Base-by-base conservation (phyloP, 2,113 vertebrate species). In the Pygathrix nemaeus region DNA sequence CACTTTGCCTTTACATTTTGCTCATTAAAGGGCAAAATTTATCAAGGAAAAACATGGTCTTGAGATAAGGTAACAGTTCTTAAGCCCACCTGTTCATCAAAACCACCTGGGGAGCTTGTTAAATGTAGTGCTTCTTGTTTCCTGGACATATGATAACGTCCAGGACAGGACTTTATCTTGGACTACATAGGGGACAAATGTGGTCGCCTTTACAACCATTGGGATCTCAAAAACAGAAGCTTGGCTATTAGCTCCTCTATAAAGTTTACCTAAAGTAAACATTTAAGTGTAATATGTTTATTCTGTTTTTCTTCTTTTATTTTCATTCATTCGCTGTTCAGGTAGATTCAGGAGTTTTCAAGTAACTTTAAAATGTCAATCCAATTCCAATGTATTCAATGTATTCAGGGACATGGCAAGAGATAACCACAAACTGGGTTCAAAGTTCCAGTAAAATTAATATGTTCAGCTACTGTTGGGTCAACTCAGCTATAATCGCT, bases 401-500 rank as follows among this genome's bases (percentile, higher is more conserved):
- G 61, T 64, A 64, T 92, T 96, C 66, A 88, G 25, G 55, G 40
- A 80, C 70, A 70, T 1, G 21, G n/a, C 72, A 94, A 88, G 40
- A 94, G 84, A 97, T 80, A 97, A 92, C 8, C 50, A 97, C 76
- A 96, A 92, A 45, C 0, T 85, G 80, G 48, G 95, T 90, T 92
- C 88, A 97, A 97, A 97, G 92, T 91, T 88, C 96, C n/a, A 72
- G 38, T 61, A 90, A 92, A 80, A 92, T 64, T 50, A 95, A 38
- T 93, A 79, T 27, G 68, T 38, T 70, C 82, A n/a, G 30, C 83
- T 95, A 50, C 66, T 95, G 5, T 8, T 76, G 12, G 35, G 61
- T 91, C 76, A 75, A 45, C 82, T 94, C 81, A 89, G 91, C 61
- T 86, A 88, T 32, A 66, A 32, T 57, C 35, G 64, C 55, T 90